Evolutionary conservation across 2,797 vertebrate genomes (phyloP), one percentile per base, ranked within the genome.

Genomic region (Sebastes umbrosus): DNA sequence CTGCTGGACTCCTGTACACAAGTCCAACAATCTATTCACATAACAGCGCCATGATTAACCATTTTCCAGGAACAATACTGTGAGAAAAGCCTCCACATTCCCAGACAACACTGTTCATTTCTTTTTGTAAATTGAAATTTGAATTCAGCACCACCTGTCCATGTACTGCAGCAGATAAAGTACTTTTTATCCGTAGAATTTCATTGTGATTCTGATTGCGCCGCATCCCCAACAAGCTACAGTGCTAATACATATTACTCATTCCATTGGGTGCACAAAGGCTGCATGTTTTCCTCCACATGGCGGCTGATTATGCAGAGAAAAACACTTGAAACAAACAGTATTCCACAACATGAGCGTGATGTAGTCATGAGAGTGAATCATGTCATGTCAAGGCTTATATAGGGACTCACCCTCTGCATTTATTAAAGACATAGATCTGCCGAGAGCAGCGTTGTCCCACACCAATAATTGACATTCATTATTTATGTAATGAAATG

Each of bases 401-500:
- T 46, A 69, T 6, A 16, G n/a, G 24, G 27, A 8, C 31, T 4
- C 18, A 32, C 43, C 52, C 55, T 64, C 70, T 82, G 75, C 46
- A 50, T 71, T 77, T 84, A 86, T 52, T 75, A 54, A 80, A 82
- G 73, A 69, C 58, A 3, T 18, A 50, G 7, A 71, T 66, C 82
- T 59, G 32, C 78, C 27, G 73, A 83, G 88, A 83, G 78, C 75
- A n/a, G 22, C 27, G 9, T 22, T 27, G 32, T 27, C 66, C 50
- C 43, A 31, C 50, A 34, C 4, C 63, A 46, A 73, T 86, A 86
- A 92, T 82, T 85, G 83, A 54, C 78, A 87, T 81, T 87, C 79
- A 88, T 91, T 79, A 79, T 67, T 63, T 75, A 72, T 76, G 18
- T 81, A 87, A 91, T 91, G 71, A 92, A 87, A 87, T 20, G 64